Evolutionary conservation across 2,888 invertebrate species (phyloP).

Genomic region (Sminthurides aquaticus): DNA sequence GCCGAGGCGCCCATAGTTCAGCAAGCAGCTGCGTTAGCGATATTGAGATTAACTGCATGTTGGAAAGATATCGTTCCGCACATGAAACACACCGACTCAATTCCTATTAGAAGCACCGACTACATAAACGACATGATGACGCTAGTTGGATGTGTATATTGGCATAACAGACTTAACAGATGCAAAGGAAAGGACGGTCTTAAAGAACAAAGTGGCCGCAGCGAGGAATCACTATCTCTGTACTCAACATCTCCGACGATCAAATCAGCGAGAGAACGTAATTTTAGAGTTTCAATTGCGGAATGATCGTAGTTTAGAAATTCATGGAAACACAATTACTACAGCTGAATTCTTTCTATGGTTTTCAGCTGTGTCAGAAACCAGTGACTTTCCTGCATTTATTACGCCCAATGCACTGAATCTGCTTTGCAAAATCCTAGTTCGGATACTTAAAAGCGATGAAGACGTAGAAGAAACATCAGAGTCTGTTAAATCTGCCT

Average conservation of each 20-base stretch:
- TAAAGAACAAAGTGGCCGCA: constrained; percentile 14
- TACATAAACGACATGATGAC: constrained; percentile 15
- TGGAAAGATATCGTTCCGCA: constrained; percentile 23
- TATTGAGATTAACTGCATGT: constrained; percentile 23
- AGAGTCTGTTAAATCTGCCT: not conserved
- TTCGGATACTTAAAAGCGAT: constrained; percentile 16
- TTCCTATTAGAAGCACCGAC: constrained; percentile 6
- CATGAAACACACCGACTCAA: constrained; percentile 1
- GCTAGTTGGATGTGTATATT: constrained; percentile 10
- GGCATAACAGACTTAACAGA: constrained; percentile 16
- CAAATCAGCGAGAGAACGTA: constrained; percentile 12
- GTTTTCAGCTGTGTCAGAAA: no score
- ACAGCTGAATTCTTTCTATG: no score
- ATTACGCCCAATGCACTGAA: constrained; percentile 31
- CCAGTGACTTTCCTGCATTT: constrained; percentile 9
- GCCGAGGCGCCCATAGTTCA: constrained; percentile 28
- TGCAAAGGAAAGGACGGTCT: not conserved
- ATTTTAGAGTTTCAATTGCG: no score
- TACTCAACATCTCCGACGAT: constrained; percentile 6
- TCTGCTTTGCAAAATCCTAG: constrained; percentile 27
- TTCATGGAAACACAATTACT: no score
- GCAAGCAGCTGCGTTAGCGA: constrained; percentile 23
- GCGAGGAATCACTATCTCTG: constrained; percentile 14
- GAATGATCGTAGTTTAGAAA: no score
- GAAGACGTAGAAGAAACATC: not conserved